Evolutionary conservation across 1,140 invertebrate genomes (phyloP), one percentile per base, ranked within the genome.

Genomic region (Scaptomyza pallida): DNA sequence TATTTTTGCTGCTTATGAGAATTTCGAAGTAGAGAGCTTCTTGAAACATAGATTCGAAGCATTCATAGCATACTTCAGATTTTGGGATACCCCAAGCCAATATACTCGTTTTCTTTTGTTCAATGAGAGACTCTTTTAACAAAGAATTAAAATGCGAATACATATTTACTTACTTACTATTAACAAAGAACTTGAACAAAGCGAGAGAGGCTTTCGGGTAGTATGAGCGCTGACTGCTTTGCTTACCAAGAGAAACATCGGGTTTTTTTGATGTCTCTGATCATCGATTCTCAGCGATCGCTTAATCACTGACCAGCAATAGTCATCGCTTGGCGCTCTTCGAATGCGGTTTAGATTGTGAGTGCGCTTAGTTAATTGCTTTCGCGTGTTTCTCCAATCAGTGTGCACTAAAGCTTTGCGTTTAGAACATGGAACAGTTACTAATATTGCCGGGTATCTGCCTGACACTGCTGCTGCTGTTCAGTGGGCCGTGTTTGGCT

Each of bases 251-350:
- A 26, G 43, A 43, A 26, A 23, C 44, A 6, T 45, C 50, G 15
- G 64, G 45, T 9, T 9, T 30, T 30, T 30, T 48, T 50, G 52
- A n/a, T 41, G 12, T 13, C 23, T 54, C 65, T 30, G 43, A 21
- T 15, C 16, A 37, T 33, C 12, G 15, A 35, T 35, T 41, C 59
- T 41, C 50, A 47, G 48, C 67, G 48, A 55, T 50, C 21, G 35
- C 48, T n/a, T 37, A 37, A n/a, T n/a, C 33, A 5, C 33, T 26
- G 40, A 72, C 23, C 44, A 41, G 13, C 44, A 51, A 48, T 62
- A 83, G 78, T 83, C 50, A 69, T 44, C 43, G 76, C 43, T 47
- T 21, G 40, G 26, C 37, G 43, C 76, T 65, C 76, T 45, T 30
- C 26, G 63, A 59, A 57, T 48, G 40, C 57, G 68, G 81, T 73